Evolutionary conservation across 2,888 invertebrate genomes (phyloP).

Genomic region (Morpho deidamia): DNA sequence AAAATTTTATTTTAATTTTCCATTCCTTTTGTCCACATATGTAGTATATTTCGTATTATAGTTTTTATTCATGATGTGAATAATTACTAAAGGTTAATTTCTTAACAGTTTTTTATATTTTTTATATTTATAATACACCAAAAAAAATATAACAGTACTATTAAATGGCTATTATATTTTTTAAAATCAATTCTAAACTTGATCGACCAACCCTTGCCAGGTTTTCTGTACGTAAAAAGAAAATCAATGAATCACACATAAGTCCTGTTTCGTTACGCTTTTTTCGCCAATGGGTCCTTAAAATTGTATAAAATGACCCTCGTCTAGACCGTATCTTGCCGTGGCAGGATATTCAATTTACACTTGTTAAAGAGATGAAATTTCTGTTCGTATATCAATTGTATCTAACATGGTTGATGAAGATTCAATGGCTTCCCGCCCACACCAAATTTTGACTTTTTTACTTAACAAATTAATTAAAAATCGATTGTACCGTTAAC

Average conservation of each 20-base stretch:
- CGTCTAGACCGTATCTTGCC: conserved; percentile 37
- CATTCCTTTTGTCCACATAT: too few relatives aligned
- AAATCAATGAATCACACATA: conserved; percentile 40
- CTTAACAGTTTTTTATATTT: too few relatives aligned
- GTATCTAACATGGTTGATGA: conserved; percentile 13
- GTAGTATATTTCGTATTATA: too few relatives aligned
- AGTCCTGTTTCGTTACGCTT: conserved; percentile 49
- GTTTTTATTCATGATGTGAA: too few relatives aligned
- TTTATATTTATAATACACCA: too few relatives aligned
- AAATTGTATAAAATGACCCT: conserved; percentile 35
- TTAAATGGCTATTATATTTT: too few relatives aligned
- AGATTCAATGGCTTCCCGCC: conserved; percentile 1
- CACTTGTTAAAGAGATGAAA: conserved; percentile 45
- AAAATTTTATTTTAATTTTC: too few relatives aligned
- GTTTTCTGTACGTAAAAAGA: neutral
- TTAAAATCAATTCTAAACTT: too few relatives aligned
- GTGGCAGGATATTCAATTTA: conserved; percentile 58
- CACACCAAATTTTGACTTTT: neutral
- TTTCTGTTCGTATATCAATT: conserved; percentile 44
- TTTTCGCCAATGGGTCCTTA: conserved; percentile 37
- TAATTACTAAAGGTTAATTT: too few relatives aligned
- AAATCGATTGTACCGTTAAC: too few relatives aligned
- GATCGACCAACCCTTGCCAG: neutral
- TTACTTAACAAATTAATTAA: neutral
- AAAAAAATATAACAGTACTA: too few relatives aligned